phyloP scores from a whole-genome alignment of 2,888 invertebrate genomes.

The Clistopyga incitator region DNA sequence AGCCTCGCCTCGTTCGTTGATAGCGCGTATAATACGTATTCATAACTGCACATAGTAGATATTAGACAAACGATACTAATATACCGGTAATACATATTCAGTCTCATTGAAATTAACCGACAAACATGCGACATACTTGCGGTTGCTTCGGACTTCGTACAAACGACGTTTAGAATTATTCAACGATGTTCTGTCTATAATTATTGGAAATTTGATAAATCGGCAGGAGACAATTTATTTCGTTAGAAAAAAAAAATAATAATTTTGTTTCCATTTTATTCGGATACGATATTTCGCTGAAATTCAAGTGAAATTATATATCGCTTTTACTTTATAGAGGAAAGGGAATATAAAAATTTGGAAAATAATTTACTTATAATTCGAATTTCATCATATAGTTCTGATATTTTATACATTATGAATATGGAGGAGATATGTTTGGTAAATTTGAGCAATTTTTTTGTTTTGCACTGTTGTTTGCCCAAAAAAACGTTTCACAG shows the following conservation, averaged over 20 bases:
- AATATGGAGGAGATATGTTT: not conserved
- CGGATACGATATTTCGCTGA: not conserved
- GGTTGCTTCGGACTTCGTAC: no score
- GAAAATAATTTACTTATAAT: no score
- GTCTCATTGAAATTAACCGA: constrained; percentile 2
- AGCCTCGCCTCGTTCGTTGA: constrained; percentile 66
- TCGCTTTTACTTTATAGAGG: no score
- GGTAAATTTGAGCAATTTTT: not conserved
- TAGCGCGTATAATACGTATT: constrained; percentile 45
- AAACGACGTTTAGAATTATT: no score
- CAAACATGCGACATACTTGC: not conserved
- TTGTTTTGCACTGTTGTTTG: not conserved
- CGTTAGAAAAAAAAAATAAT: no score
- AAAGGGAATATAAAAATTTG: no score
- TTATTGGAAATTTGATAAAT: no score
- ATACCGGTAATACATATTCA: not conserved
- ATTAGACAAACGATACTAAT: not conserved
- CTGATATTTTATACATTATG: not conserved
- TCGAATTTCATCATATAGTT: no score
- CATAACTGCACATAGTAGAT: constrained; percentile 2
- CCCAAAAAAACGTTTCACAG: not conserved
- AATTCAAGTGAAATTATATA: not conserved
- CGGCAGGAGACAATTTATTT: no score
- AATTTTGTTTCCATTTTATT: no score
- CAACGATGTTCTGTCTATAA: no score